Conservation (phyloP, 2,113 vertebrate species). For the Calcarius ornatus region DNA sequence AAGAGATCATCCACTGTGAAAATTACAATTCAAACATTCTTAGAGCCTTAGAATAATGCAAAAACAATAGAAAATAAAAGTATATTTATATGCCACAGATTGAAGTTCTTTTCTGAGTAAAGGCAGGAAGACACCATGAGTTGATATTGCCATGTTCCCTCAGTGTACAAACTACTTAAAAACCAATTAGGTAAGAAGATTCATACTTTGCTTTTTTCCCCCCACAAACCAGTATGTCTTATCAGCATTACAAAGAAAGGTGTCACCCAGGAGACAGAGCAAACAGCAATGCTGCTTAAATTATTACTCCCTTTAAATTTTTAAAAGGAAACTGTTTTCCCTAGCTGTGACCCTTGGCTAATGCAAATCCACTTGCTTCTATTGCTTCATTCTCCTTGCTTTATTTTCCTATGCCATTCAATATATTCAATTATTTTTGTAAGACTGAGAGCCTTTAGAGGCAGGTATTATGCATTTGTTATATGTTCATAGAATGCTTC, state of each 20-base stretch:
- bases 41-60: background rate
- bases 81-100: background rate
- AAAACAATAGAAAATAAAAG: background rate
- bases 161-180: background rate
- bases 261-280: background rate
- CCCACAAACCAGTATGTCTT: background rate
- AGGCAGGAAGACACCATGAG: background rate
- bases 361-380: background rate
- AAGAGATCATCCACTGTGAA: background rate
- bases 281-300: background rate
- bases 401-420: background rate
- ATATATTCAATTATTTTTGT: background rate
- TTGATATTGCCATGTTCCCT: background rate
- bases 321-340: background rate
- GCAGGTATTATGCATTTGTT: background rate
- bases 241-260: background rate
- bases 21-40: background rate
- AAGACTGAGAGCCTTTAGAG: background rate
- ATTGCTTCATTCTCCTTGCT: background rate
- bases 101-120: background rate
- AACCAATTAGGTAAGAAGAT: background rate
- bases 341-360: background rate
- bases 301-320: background rate
- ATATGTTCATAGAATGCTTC: background rate
- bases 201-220: background rate